phyloP scores from a whole-genome alignment of 2,797 vertebrate genomes.

The Pseudomugil gertrudae region DNA sequence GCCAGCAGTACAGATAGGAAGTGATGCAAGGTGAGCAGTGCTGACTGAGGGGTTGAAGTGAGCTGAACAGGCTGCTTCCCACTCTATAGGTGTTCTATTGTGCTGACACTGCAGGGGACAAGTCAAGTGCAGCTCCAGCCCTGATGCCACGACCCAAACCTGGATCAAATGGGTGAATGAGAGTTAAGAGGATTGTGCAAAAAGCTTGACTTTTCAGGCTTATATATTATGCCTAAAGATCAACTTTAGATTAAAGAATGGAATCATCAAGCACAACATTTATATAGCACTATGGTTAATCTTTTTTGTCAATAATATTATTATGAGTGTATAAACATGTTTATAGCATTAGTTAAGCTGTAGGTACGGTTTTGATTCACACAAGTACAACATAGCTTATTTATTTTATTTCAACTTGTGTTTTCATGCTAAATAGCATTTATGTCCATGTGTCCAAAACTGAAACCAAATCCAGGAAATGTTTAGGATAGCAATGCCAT shows the following conservation, averaged over 20 bases:
- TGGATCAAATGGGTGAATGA: constrained; percentile 31
- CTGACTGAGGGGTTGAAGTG: constrained; percentile 60
- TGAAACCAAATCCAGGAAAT: too few species aligned
- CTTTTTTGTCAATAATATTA: background rate
- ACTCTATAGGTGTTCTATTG: constrained; percentile 75
- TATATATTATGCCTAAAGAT: background rate
- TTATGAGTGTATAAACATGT: too few species aligned
- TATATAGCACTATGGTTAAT: background rate
- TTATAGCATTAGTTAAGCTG: background rate
- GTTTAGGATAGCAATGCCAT: too few species aligned
- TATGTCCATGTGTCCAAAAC: background rate
- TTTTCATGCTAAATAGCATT: background rate
- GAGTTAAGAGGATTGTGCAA: constrained; percentile 15
- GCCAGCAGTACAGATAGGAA: constrained; percentile 37
- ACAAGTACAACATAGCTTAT: background rate
- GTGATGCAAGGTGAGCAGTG: constrained; percentile 49
- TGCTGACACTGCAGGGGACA: constrained; percentile 73
- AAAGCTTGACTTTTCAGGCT: constrained; percentile 10
- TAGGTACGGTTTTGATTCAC: background rate
- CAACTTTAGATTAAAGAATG: background rate
- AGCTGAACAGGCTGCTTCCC: constrained; percentile 55
- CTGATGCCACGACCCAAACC: constrained; percentile 45
- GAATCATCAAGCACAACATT: background rate
- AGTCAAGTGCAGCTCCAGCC: constrained; percentile 51
- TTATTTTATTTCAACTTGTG: background rate